phyloP scores from a whole-genome alignment of 2,113 vertebrate genomes.

The Cyphomyrus plagiostoma region DNA sequence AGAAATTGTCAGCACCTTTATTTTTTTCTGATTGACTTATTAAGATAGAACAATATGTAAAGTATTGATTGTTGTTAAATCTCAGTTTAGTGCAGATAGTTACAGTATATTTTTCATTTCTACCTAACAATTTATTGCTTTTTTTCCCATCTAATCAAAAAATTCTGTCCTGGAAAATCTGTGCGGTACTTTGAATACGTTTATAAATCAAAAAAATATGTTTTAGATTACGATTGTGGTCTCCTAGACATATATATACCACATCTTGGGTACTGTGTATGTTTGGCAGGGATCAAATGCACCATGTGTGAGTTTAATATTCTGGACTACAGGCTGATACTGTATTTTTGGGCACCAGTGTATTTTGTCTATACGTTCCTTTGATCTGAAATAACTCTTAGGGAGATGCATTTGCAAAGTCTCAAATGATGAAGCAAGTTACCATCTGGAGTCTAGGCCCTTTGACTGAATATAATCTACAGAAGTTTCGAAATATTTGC shows the following conservation, averaged over 20 bases:
- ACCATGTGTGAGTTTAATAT: background rate
- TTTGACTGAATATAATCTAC: background rate
- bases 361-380: slow-evolving; percentile 2
- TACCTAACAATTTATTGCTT: background rate
- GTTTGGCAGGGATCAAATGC: background rate
- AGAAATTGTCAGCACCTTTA: background rate
- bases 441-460: too few species aligned
- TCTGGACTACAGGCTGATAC: background rate
- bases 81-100: background rate
- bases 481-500: background rate
- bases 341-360: background rate
- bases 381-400: background rate
- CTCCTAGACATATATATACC: background rate
- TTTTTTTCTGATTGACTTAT: background rate
- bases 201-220: slow-evolving; percentile 8
- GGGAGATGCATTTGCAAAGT: background rate
- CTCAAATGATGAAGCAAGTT: background rate
- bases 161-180: background rate
- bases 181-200: background rate
- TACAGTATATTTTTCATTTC: background rate
- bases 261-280: background rate
- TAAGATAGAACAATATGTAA: background rate
- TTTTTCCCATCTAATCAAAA: slow-evolving; percentile 1
- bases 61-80: background rate
- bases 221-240: slow-evolving; percentile 13